These are phyloP conservation scores for Atractosteus spatula DNA, from an alignment of 2,113 vertebrate genomes.

Conservation along the genomic window DNA sequence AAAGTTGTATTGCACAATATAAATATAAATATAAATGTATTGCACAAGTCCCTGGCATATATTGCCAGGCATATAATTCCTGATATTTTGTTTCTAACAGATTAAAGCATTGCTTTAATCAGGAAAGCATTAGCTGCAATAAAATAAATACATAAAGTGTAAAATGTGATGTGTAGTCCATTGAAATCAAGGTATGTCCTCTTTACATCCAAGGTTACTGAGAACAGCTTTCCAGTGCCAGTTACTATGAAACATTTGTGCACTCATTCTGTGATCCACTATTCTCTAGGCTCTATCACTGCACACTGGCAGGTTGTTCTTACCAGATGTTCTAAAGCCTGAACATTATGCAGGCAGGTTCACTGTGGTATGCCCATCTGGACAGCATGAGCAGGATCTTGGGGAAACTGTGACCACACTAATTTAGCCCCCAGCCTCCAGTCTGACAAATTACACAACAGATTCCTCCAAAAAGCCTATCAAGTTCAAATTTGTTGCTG, in stretches of 20 bases:
- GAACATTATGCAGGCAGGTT: background rate
- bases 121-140: too few relatives aligned
- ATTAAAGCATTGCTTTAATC: too few relatives aligned
- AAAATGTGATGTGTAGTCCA: background rate
- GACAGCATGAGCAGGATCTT: background rate
- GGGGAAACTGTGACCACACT: constrained; percentile 3
- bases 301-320: background rate
- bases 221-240: background rate
- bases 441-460: constrained; percentile 1
- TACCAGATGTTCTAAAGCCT: background rate
- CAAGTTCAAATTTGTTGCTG: background rate
- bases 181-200: background rate
- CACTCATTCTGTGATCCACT: background rate
- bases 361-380: background rate
- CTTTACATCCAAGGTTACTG: background rate
- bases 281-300: background rate
- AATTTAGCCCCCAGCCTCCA: background rate
- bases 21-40: too few relatives aligned
- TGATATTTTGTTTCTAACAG: too few relatives aligned
- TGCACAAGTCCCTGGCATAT: too few relatives aligned
- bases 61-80: too few relatives aligned
- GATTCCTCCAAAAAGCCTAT: background rate
- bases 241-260: background rate
- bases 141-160: too few relatives aligned
- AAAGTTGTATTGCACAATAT: too few relatives aligned